These are phyloP conservation scores for Sander lucioperca DNA, from an alignment of 2,113 vertebrate species.

Conservation along the genomic window DNA sequence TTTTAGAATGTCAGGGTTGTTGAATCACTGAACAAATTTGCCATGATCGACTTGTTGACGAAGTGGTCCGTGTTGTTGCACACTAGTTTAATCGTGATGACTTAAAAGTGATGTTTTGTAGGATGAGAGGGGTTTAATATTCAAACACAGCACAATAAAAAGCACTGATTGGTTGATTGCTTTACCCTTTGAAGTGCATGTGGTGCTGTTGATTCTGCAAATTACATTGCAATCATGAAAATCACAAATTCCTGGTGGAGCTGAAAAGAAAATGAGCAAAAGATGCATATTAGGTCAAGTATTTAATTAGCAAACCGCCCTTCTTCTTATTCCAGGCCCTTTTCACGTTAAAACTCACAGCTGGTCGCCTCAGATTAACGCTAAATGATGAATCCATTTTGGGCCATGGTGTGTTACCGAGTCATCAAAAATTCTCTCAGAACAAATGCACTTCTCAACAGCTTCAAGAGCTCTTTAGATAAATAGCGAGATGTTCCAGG, in stretches of 20 bases:
- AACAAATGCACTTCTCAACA: slow-evolving; percentile 70
- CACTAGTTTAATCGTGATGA: background rate
- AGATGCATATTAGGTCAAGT: slow-evolving; percentile 73
- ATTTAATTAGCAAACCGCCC: slow-evolving; percentile 74
- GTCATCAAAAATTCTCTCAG: slow-evolving; percentile 77
- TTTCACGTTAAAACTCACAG: slow-evolving; percentile 71
- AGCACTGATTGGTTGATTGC: slow-evolving; percentile 30
- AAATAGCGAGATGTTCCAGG: slow-evolving; percentile 73
- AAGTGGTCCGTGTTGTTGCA: slow-evolving; percentile 12
- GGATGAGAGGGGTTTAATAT: slow-evolving; percentile 1
- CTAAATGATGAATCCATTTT: slow-evolving; percentile 75
- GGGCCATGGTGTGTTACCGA: slow-evolving; percentile 49
- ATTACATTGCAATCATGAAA: slow-evolving; percentile 58
- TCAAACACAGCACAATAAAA: slow-evolving; percentile 11
- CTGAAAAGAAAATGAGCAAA: slow-evolving; percentile 55
- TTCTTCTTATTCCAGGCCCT: slow-evolving; percentile 54
- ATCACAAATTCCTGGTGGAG: slow-evolving; percentile 48
- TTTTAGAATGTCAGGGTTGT: background rate
- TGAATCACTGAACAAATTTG: background rate
- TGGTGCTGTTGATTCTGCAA: slow-evolving; percentile 44
- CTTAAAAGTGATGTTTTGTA: slow-evolving; percentile 12
- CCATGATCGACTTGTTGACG: background rate
- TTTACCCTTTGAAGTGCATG: slow-evolving; percentile 40
- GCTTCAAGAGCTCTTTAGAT: slow-evolving; percentile 76
- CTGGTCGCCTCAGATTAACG: slow-evolving; percentile 68